Evolutionary conservation across 2,888 invertebrate species (phyloP).

Genomic region (Luffia ferchaultella): DNA sequence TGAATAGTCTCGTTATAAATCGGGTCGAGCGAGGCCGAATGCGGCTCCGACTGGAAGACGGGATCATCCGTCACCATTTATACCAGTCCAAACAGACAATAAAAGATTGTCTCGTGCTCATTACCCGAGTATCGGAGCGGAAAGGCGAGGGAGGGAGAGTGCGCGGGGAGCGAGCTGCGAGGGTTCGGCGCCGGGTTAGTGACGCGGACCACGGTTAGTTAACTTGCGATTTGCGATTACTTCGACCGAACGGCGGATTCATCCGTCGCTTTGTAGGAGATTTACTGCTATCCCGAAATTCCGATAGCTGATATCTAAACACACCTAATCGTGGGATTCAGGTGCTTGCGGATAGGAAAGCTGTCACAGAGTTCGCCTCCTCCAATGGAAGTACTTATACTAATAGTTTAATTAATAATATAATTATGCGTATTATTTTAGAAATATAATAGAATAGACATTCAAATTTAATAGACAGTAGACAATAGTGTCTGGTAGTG

Average conservation of each 20-base stretch:
- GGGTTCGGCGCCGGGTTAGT: conserved; percentile 1
- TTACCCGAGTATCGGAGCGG: conserved; percentile 34
- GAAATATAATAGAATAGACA: too few relatives aligned
- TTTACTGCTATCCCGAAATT: conserved; percentile 19
- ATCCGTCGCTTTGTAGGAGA: conserved; percentile 6
- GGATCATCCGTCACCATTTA: conserved; percentile 57
- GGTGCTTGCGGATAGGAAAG: too few relatives aligned
- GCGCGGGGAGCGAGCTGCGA: conserved; percentile 10
- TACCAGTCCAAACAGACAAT: conserved; percentile 48
- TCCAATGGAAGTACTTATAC: too few relatives aligned
- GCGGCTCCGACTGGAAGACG: conserved; percentile 37
- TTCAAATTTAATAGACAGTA: too few relatives aligned
- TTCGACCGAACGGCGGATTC: conserved; percentile 16
- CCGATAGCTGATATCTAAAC: background rate
- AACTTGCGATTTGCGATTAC: conserved; percentile 34
- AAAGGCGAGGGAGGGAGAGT: conserved; percentile 13
- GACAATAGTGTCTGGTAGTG: too few relatives aligned
- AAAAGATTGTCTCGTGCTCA: conserved; percentile 49
- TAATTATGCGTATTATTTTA: too few relatives aligned
- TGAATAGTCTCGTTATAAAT: conserved; percentile 28
- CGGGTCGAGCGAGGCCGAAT: conserved; percentile 29
- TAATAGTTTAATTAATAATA: too few relatives aligned
- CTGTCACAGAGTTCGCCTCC: too few relatives aligned
- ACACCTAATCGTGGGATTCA: too few relatives aligned
- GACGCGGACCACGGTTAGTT: conserved; percentile 32